Evolutionary conservation across 1,140 invertebrate species (phyloP).

Genomic region (Listronotus bonariensis): DNA sequence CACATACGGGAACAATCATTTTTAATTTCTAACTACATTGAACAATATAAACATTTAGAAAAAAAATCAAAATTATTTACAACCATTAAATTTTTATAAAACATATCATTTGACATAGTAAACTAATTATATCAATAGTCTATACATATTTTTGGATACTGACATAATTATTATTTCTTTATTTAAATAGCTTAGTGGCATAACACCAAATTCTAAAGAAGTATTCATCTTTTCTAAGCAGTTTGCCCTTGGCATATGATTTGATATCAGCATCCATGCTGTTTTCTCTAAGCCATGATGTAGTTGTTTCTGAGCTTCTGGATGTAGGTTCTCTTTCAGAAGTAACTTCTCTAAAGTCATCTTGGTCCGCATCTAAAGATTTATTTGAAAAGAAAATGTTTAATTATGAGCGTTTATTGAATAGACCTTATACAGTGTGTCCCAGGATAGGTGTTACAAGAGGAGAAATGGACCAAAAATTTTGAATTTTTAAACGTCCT

Average conservation of each 20-base stretch:
- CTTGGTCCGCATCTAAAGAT: constrained; percentile 56
- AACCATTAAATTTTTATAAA: constrained; percentile 4
- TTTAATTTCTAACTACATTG: constrained; percentile 21
- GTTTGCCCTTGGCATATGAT: constrained; percentile 80
- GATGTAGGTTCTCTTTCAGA: constrained; percentile 69
- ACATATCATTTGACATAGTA: background rate
- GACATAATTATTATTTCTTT: constrained; percentile 45
- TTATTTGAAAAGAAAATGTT: too few relatives aligned
- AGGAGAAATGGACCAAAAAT: too few relatives aligned
- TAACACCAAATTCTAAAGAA: constrained; percentile 93
- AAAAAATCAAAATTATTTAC: constrained; percentile 4
- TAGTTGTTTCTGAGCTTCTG: constrained; percentile 89
- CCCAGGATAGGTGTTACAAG: too few relatives aligned
- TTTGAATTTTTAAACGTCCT: too few relatives aligned
- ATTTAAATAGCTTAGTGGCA: constrained; percentile 80
- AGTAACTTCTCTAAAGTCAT: constrained; percentile 64
- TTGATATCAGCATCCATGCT: constrained; percentile 92
- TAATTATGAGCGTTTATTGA: too few relatives aligned
- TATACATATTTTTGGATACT: too few relatives aligned
- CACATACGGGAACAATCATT: constrained; percentile 11
- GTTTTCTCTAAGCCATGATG: constrained; percentile 87
- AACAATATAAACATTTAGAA: constrained; percentile 5
- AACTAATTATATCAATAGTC: background rate
- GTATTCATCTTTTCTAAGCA: constrained; percentile 86
- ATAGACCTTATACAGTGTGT: too few relatives aligned